Conservation (phyloP, 2,113 vertebrate genomes). For the Bufo bufo region DNA sequence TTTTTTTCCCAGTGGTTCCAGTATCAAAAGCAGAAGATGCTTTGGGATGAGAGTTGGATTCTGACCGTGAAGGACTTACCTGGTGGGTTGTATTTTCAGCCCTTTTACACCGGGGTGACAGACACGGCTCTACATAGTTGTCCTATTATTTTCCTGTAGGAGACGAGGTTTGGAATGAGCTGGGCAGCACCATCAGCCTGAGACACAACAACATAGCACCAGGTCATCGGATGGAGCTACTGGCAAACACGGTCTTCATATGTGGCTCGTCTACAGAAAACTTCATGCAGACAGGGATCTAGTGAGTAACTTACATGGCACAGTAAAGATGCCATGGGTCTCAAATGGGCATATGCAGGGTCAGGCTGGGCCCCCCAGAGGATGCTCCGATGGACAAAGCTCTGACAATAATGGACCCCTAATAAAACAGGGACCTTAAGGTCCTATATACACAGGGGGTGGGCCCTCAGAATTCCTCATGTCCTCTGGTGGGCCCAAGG, state of each 20-base stretch:
- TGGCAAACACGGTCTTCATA: slow-evolving; percentile 65
- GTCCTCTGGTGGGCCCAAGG: no score
- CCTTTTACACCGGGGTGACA: not conserved
- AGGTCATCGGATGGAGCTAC: slow-evolving; percentile 63
- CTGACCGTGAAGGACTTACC: slow-evolving; percentile 74
- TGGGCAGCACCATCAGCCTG: slow-evolving; percentile 69
- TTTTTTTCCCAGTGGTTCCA: slow-evolving; percentile 72
- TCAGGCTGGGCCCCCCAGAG: no score
- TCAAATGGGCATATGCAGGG: no score
- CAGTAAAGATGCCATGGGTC: not conserved
- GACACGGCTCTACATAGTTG: not conserved
- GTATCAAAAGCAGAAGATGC: slow-evolving; percentile 81
- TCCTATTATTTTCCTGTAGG: slow-evolving; percentile 59
- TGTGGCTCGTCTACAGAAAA: slow-evolving; percentile 65
- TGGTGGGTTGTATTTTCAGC: not conserved
- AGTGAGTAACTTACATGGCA: slow-evolving; percentile 64
- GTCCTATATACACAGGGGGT: no score
- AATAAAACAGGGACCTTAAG: no score
- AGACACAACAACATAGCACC: slow-evolving; percentile 64
- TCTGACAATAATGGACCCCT: no score
- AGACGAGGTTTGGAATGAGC: slow-evolving; percentile 61
- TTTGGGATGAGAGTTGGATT: slow-evolving; percentile 83
- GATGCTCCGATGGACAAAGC: no score
- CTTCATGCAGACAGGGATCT: slow-evolving; percentile 72
- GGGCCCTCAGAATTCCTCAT: no score